These are phyloP conservation scores for Ladona fulva DNA, from an alignment of 1,140 invertebrate genomes.

Conservation along the genomic window DNA sequence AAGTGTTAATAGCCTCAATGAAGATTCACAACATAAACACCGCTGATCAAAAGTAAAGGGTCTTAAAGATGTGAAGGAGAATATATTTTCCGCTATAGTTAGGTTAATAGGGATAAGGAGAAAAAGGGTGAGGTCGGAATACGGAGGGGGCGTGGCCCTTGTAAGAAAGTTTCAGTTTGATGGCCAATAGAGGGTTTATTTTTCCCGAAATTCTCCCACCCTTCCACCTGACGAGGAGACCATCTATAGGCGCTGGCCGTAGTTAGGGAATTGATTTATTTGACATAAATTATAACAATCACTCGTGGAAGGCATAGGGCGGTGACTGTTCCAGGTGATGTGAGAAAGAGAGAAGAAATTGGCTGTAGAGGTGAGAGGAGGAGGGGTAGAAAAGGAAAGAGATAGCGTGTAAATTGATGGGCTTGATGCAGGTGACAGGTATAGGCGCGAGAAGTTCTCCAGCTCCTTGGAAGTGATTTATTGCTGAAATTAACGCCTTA, in stretches of 20 bases:
- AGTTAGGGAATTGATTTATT: slow-evolving; percentile 7
- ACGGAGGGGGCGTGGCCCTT: background rate
- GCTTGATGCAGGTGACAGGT: background rate
- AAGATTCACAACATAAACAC: too few species aligned
- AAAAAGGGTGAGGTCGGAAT: too few species aligned
- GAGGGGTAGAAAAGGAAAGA: background rate
- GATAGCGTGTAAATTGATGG: background rate
- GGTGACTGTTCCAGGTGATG: background rate
- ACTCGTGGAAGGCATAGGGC: background rate
- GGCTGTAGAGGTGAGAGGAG: background rate
- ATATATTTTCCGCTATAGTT: too few species aligned
- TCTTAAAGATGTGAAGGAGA: too few species aligned
- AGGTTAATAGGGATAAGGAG: too few species aligned
- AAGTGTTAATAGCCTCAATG: too few species aligned
- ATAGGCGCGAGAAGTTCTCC: background rate
- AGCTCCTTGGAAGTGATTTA: background rate
- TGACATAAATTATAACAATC: background rate
- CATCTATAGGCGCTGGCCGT: background rate
- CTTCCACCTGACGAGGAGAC: background rate
- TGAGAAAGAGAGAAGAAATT: background rate
- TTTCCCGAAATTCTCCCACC: too few species aligned
- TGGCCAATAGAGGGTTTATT: background rate
- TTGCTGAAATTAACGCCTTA: background rate
- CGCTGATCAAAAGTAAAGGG: too few species aligned
- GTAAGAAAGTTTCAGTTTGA: background rate